Base-by-base conservation (phyloP, 2,113 vertebrate genomes). In the Octodon degus region DNA sequence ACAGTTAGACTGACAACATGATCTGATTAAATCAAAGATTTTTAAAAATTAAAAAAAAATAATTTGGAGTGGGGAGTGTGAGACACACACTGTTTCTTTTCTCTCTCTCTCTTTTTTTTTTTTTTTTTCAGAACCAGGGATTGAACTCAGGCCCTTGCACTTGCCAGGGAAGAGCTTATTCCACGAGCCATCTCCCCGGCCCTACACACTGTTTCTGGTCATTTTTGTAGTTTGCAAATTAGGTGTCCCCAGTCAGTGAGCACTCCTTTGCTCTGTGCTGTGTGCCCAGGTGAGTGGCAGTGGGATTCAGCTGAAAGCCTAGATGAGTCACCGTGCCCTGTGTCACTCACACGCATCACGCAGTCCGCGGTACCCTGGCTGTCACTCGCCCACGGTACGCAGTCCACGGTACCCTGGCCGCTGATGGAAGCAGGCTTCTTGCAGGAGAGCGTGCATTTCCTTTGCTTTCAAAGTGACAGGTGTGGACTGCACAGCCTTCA, bases 241-340 rank as follows among this genome's bases (percentile, higher is more conserved):
- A 86, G 37, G 68, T 84, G 20, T 55, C 96, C 92, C 65, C 77
- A 91, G 95, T 95, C 95, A 96, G 90, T 88, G 96, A 92, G 96
- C 77, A 74, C 96, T 93, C 90, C 83, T 92, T 82, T 79, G 86
- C 97, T 96, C 32, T 58, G n/a, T 5, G 19, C 93, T 93, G 95
- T 95, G 92, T 98, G 98, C 98, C 98, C 99, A 99, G 98, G 98
- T 99, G 98, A 99, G 99, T 98, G 99, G 98, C 98, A 99, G 98
- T 98, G 99, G 99, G 97, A 98, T 98, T 98, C 98, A 98, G 47
- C 97, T 95, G 95, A 99, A 99, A 98, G 99, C 98, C 99, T 99
- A 90, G 98, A 99, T 96, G 99, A 99, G 98, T 98, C 98, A 86
- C 99, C 99, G 98, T 99, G 99, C 96, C 99, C 97, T 97, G 96